phyloP scores from a whole-genome alignment of 2,888 invertebrate genomes.

The Abrostola tripartita region DNA sequence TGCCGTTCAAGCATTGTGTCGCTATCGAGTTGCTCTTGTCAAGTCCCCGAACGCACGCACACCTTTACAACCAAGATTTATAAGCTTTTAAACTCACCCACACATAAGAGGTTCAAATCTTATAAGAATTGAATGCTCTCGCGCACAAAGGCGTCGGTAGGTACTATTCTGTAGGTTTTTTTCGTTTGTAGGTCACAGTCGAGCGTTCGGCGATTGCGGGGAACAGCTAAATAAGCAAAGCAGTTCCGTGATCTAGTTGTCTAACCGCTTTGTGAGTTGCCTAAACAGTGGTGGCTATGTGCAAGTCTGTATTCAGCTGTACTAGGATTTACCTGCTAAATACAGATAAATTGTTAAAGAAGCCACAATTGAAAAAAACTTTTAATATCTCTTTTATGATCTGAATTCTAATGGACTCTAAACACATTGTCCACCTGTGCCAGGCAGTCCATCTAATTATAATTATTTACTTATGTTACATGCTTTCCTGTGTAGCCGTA shows the following conservation, averaged over 20 bases:
- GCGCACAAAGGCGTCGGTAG: conserved; percentile 59
- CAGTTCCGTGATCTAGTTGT: conserved; percentile 78
- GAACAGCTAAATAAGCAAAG: conserved; percentile 63
- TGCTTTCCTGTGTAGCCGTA: conserved; percentile 25
- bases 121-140: conserved; percentile 63
- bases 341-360: neutral
- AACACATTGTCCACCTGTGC: conserved; percentile 31
- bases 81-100: conserved; percentile 80
- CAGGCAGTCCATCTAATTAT: conserved; percentile 16
- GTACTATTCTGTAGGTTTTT: conserved; percentile 67
- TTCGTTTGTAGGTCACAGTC: conserved; percentile 81
- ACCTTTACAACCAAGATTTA: conserved; percentile 73
- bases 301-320: conserved; percentile 18
- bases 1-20: conserved; percentile 76
- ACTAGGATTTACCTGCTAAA: neutral
- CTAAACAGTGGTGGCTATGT: conserved; percentile 22
- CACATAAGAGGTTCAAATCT: conserved; percentile 59
- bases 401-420: conserved; percentile 19
- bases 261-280: conserved; percentile 57
- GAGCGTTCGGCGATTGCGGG: conserved; percentile 56
- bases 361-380: too few relatives aligned
- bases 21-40: conserved; percentile 71
- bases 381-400: conserved; percentile 8
- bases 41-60: conserved; percentile 68
- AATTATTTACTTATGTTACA: conserved; percentile 27